These are phyloP conservation scores for Mesopsocus fuscifrons DNA, from an alignment of 2,888 invertebrate species.

Conservation along the genomic window DNA sequence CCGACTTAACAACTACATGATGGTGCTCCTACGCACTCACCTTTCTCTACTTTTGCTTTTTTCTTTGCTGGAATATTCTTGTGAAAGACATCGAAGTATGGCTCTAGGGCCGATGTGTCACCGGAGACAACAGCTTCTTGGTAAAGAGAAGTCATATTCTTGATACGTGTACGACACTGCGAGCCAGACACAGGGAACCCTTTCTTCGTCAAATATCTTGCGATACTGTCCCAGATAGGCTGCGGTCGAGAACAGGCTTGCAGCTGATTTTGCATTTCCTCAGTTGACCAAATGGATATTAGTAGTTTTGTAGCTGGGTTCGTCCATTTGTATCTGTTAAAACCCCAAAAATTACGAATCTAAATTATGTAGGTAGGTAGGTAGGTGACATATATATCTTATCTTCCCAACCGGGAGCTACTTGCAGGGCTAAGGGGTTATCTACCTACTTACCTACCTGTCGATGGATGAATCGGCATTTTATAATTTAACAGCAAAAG, in stretches of 20 bases:
- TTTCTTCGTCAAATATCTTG: conserved; percentile 24
- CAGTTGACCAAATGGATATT: conserved; percentile 25
- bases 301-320: conserved; percentile 24
- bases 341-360: no score
- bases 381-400: no score
- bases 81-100: conserved; percentile 6
- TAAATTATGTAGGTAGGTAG: no score
- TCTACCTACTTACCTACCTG: no score
- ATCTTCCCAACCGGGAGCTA: no score
- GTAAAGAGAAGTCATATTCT: conserved; percentile 25
- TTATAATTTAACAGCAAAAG: no score
- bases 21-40: no score
- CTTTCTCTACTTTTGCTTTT: not conserved
- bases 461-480: no score
- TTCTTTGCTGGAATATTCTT: not conserved
- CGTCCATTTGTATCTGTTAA: conserved; percentile 24
- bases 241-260: conserved; percentile 22
- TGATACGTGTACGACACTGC: conserved; percentile 25
- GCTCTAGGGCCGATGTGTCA: not conserved
- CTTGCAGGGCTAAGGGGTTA: no score
- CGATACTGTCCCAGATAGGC: conserved; percentile 25
- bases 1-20: no score
- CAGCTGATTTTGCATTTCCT: conserved; percentile 24
- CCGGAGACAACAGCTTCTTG: conserved; percentile 20
- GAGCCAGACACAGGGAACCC: conserved; percentile 24